Conservation (phyloP, 37 sponge, comb jelly and placozoan species). For the Spongilla lacustris region DNA sequence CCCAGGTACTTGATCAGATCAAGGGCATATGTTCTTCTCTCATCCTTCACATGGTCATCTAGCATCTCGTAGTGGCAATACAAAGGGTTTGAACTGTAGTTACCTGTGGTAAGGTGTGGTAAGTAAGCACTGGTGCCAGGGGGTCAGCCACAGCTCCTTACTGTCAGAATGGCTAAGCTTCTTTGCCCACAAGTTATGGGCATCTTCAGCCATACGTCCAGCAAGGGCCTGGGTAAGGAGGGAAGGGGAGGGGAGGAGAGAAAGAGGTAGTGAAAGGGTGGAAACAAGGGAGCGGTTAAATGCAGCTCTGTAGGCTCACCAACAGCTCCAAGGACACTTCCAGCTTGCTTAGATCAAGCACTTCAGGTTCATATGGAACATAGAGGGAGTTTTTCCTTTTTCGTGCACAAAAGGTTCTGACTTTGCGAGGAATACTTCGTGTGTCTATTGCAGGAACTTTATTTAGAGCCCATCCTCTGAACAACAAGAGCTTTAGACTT, state of each 20-base stretch:
- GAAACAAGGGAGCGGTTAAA: background rate
- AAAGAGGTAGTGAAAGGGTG: background rate
- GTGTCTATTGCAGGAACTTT: background rate
- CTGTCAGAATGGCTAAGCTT: too few relatives aligned
- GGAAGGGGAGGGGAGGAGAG: constrained; percentile 14
- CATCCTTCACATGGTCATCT: too few relatives aligned
- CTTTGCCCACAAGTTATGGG: too few relatives aligned
- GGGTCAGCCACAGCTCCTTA: too few relatives aligned
- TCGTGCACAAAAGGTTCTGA: constrained; percentile 15
- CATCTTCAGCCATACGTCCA: too few relatives aligned
- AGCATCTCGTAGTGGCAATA: too few relatives aligned
- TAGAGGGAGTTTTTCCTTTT: background rate
- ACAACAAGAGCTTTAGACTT: constrained; percentile 14
- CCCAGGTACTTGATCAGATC: too few relatives aligned
- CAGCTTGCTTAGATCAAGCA: constrained; percentile 49
- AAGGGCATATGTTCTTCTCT: too few relatives aligned
- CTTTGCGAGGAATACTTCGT: constrained; percentile 25
- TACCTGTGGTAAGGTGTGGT: too few relatives aligned
- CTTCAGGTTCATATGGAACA: background rate
- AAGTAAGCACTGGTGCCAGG: too few relatives aligned
- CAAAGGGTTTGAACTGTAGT: too few relatives aligned
- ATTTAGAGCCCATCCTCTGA: constrained; percentile 36
- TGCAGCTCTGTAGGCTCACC: constrained; percentile 7
- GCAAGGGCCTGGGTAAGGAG: background rate
- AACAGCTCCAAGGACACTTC: constrained; percentile 8